Base-by-base conservation (phyloP, 2,888 invertebrate species). In the Thumatha senex region DNA sequence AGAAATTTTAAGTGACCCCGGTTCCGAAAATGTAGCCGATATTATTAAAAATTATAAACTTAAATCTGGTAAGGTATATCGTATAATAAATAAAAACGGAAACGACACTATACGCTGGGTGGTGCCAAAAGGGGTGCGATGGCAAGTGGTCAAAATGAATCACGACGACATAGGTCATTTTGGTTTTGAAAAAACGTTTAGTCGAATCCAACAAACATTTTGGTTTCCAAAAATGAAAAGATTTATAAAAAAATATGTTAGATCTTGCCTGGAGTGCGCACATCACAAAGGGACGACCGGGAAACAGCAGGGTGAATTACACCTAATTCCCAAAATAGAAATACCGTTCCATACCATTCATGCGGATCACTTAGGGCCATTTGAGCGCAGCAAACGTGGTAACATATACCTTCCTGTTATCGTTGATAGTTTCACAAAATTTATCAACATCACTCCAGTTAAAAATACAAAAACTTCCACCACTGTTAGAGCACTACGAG, bases 271-370 rank as follows among this genome's bases (percentile, higher is more conserved):
- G 1, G 41, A 53, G n/a, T 53, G 48, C 13, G 33, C 48, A 1
- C 40, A 48, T 10, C 24, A 41, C 9, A 49, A 44, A 34, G 8
- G 8, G 7, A 18, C 43, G 3, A 57, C 52, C 5, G 70, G 66
- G 0, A 54, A 46, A n/a, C 50, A 39, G 0, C 51, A 58, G 33
- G 67, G 68, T 2, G 33, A 40, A 7, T 30, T 72, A 4, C 61
- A 70, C 34, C 64, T 67, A 0, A 66, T 70, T 4, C 35, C 41
- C 1, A 70, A 66, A 24, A 8, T 51, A 0, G 43, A 38, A 9
- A 33, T 48, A 0, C 66, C 70, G 0, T 70, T 67, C 11, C 63
- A 69, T 12, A 78, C 64, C 15, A 48, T 49, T 4, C 76, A 63
- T 13, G 57, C 51, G 34, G 72, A 70, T 33, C 70, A 60, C 43